Conservation (phyloP, 2,113 vertebrate genomes). For the Himantopus leucocephalus region DNA sequence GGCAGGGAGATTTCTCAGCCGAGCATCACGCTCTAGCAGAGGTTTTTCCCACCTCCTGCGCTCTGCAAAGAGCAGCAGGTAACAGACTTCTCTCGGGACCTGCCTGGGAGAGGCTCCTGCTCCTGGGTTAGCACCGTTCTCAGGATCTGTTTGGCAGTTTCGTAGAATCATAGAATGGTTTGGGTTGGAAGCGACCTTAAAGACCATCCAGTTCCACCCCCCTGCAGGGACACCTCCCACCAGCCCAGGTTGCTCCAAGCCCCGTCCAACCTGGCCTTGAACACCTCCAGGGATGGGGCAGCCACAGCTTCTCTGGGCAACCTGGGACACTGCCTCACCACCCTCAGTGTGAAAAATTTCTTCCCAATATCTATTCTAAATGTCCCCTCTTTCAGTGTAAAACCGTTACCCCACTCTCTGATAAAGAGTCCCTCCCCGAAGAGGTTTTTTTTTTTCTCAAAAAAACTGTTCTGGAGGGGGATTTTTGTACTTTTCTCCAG, state of each 20-base stretch:
- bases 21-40: not conserved
- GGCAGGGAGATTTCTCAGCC: not conserved
- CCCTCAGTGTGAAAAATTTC: not conserved
- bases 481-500: not conserved
- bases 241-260: not conserved
- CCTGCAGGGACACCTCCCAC: not conserved
- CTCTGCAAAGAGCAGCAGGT: not conserved
- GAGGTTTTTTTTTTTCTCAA: not conserved
- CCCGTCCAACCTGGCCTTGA: not conserved
- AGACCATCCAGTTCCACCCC: not conserved
- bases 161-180: not conserved
- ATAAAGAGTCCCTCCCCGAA: not conserved
- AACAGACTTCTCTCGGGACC: not conserved
- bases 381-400: not conserved
- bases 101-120: not conserved
- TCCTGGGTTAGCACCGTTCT: rapidly evolving
- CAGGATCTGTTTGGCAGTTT: not conserved
- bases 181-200: not conserved
- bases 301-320: not conserved
- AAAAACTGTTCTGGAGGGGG: not conserved
- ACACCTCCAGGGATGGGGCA: not conserved
- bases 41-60: not conserved
- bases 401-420: not conserved
- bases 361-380: not conserved
- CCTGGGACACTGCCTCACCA: not conserved